Conservation (phyloP, 2,113 vertebrate species). For the Anhinga rufa region DNA sequence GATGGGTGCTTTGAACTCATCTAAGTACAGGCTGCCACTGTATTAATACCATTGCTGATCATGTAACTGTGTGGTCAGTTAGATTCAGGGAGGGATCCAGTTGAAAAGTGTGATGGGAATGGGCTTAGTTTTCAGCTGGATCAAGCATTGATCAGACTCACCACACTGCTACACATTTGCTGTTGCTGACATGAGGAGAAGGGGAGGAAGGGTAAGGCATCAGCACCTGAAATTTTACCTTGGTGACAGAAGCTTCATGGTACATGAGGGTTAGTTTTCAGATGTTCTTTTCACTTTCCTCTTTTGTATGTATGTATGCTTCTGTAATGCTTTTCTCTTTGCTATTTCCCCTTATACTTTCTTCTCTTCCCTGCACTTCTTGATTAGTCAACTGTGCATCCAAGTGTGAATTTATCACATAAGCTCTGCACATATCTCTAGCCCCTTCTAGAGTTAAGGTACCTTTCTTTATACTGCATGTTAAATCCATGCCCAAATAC, state of each 20-base stretch:
- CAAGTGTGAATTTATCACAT: background rate
- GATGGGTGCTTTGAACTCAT: background rate
- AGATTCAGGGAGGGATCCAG: background rate
- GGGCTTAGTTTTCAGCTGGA: background rate
- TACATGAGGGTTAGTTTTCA: background rate
- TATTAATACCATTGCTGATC: background rate
- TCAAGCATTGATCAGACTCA: background rate
- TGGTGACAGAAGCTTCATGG: background rate
- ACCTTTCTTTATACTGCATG: background rate
- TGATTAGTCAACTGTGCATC: background rate
- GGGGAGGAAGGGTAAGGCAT: background rate
- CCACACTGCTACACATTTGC: background rate
- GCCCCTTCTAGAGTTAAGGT: background rate
- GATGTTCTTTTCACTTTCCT: background rate
- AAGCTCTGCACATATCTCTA: background rate
- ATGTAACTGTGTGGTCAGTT: fast-evolving
- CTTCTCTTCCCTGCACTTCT: background rate
- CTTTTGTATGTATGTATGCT: background rate
- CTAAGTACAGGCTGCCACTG: background rate
- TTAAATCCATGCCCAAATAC: background rate
- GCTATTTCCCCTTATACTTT: background rate
- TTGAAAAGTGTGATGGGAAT: background rate
- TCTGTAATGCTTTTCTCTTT: background rate
- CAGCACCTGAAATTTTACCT: background rate
- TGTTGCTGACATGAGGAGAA: background rate